These are phyloP conservation scores for Arremon brunneinucha DNA, from an alignment of 2,797 vertebrate species.

Conservation along the genomic window DNA sequence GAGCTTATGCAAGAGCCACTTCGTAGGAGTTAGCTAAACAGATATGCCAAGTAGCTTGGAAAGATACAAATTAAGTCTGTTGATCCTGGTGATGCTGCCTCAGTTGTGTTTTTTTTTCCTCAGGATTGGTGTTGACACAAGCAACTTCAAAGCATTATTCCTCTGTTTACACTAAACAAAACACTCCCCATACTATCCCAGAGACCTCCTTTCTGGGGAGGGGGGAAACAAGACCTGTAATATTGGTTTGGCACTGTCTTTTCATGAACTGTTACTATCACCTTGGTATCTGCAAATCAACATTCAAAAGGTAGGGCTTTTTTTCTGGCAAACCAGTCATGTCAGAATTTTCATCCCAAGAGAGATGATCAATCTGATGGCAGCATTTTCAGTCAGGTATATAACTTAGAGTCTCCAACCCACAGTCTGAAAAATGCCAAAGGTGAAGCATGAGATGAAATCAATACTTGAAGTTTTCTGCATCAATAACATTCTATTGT, in stretches of 20 bases:
- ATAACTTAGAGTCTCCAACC: neutral
- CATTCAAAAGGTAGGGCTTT: neutral
- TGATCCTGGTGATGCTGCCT: neutral
- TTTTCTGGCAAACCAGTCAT: neutral
- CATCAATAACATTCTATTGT: neutral
- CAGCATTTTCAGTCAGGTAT: neutral
- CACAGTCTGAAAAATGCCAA: neutral
- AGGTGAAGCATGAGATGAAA: neutral
- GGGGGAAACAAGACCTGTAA: conserved; percentile 9
- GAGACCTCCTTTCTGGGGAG: conserved; percentile 2
- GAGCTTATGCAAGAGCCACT: neutral
- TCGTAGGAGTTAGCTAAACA: neutral
- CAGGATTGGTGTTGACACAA: conserved; percentile 32
- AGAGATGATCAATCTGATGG: neutral
- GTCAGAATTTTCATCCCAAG: neutral
- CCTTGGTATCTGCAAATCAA: neutral
- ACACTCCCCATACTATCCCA: conserved; percentile 34
- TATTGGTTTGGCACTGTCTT: neutral
- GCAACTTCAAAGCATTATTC: conserved; percentile 62
- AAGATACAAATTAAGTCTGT: conserved; percentile 33
- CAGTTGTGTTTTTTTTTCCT: neutral
- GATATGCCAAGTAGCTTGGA: neutral
- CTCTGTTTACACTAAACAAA: conserved; percentile 37
- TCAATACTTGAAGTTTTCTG: neutral
- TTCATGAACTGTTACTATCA: neutral